Percentiles rank a stretch among this genome's conserved stretches.
These are phyloP conservation scores for Julus scandinavius DNA, from an alignment of 2,888 invertebrate species.

Conservation along the genomic window DNA sequence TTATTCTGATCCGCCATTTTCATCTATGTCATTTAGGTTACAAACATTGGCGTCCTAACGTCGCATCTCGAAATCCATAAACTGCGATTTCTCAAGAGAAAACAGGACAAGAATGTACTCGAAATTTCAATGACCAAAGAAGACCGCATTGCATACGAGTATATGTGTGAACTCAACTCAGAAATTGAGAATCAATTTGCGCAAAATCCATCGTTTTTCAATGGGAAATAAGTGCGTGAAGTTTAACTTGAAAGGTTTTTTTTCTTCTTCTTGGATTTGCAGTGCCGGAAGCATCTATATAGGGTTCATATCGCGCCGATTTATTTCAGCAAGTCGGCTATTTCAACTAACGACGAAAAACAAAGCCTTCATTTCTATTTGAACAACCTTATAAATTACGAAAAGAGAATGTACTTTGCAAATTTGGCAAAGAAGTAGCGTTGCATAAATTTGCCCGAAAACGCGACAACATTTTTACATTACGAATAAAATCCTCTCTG, in stretches of 20 bases:
- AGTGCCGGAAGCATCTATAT: background rate
- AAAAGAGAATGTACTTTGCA: slow-evolving; percentile 29
- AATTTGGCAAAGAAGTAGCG: slow-evolving; percentile 37
- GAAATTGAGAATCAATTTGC: slow-evolving; percentile 22
- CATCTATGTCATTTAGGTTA: background rate
- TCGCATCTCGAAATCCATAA: slow-evolving; percentile 46
- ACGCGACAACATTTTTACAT: slow-evolving; percentile 37
- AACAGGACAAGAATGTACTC: slow-evolving; percentile 30
- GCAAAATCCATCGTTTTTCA: slow-evolving; percentile 19
- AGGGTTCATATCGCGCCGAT: slow-evolving; percentile 10
- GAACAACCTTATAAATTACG: slow-evolving; percentile 40
- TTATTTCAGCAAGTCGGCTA: slow-evolving; percentile 35
- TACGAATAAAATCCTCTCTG: slow-evolving; percentile 2
- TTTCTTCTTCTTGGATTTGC: background rate
- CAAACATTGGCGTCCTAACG: background rate
- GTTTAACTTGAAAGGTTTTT: background rate
- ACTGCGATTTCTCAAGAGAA: slow-evolving; percentile 40
- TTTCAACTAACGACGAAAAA: slow-evolving; percentile 31
- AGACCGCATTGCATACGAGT: background rate
- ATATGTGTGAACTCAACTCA: background rate
- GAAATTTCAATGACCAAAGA: slow-evolving; percentile 51
- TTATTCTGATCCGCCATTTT: background rate
- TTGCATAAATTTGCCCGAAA: slow-evolving; percentile 39
- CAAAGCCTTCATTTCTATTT: slow-evolving; percentile 35
- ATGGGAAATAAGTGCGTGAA: background rate